Conservation (phyloP, 2,797 vertebrate species). For the Serranus cabrilla region DNA sequence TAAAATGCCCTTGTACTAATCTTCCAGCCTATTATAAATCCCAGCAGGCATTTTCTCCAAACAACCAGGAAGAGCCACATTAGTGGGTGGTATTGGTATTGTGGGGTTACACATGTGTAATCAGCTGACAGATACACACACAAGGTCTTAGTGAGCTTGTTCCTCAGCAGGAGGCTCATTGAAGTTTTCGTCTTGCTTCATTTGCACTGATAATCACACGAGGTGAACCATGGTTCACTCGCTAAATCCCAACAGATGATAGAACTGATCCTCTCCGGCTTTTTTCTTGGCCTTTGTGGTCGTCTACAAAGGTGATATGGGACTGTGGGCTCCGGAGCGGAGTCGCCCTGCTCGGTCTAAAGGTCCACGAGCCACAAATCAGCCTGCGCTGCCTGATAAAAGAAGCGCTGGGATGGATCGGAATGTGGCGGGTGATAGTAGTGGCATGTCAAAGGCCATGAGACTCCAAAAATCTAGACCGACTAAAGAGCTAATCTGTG, state of each 20-base stretch:
- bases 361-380: slow-evolving; percentile 74
- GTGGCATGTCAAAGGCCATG: slow-evolving; percentile 75
- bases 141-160: slow-evolving; percentile 61
- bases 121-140: slow-evolving; percentile 69
- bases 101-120: slow-evolving; percentile 65
- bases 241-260: slow-evolving; percentile 72
- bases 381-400: slow-evolving; percentile 70
- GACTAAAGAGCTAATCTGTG: slow-evolving; percentile 70
- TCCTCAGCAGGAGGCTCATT: slow-evolving; percentile 74
- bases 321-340: slow-evolving; percentile 57
- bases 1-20: slow-evolving; percentile 48
- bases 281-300: slow-evolving; percentile 55
- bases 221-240: slow-evolving; percentile 69
- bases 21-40: slow-evolving; percentile 27
- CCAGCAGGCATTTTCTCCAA: slow-evolving; percentile 34
- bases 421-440: slow-evolving; percentile 77
- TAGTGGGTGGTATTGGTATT: slow-evolving; percentile 67
- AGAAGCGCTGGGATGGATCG: slow-evolving; percentile 70
- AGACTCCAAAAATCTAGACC: slow-evolving; percentile 60
- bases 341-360: slow-evolving; percentile 57
- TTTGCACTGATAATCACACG: slow-evolving; percentile 80
- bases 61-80: slow-evolving; percentile 21
- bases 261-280: slow-evolving; percentile 64
- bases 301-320: slow-evolving; percentile 52
- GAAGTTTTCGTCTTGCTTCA: slow-evolving; percentile 78